Base-by-base conservation (phyloP, 2,797 vertebrate species). In the Mus spretus region DNA sequence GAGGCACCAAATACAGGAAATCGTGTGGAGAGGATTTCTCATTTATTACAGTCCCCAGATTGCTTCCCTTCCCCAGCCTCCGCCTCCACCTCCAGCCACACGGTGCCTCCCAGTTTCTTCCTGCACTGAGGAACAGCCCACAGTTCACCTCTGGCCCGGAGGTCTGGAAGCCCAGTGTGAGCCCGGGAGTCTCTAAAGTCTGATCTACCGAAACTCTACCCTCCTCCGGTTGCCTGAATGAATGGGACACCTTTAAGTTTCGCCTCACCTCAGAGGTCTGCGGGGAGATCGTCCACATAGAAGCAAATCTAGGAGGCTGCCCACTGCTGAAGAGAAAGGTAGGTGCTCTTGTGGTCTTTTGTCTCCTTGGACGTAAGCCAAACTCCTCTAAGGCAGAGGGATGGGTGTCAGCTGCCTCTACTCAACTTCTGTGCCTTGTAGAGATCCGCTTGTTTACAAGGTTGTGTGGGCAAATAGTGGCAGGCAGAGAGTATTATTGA, bases 251-350 rank as follows among this genome's bases (percentile, higher is more conserved):
- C 22, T 28, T 80, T 70, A 77, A 94, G 53, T 22, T 57, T 59
- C 89, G 65, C 34, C 89, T 82, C 70, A 31, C 77, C 4, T 37
- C 65, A 65, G 85, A 82, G 34, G 77, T 78, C 93, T 77, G 87
- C 13, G 31, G 81, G 50, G 90, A 95, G 89, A 67, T 96, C 97
- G 96, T 96, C 97, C 95, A 95, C 89, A 59, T 4, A 1, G 0
- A 92, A 72, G 94, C 94, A 93, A 90, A 94, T 91, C 97, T 96
- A 94, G 95, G 95, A 97, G 97, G 90, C 96, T 97, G 95, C 74
- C 90, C 93, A 93, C 83, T 3, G 0, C 98, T 97, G 97, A 97
- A 93, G 97, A 97, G 97, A 96, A 96, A 98, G 98, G 98, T 98
- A 97, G 94, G 98, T 14, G 86, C 82, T 75, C 96, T 83, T 3